Evolutionary conservation across 2,888 invertebrate genomes (phyloP).

Genomic region (Aporophyla nigra): DNA sequence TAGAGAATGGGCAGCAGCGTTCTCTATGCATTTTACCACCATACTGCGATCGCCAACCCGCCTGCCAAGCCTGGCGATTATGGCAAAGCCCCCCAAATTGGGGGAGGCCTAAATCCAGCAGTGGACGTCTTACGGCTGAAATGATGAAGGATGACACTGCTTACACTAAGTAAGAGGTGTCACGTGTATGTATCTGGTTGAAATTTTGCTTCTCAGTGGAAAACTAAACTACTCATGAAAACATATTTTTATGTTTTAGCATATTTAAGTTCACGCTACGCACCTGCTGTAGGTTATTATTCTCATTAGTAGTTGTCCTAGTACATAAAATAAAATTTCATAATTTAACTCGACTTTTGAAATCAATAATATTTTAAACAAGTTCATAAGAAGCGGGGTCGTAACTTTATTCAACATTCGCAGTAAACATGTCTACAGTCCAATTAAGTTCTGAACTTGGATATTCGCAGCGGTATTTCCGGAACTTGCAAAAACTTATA

Average conservation of each 20-base stretch:
- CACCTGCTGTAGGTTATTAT: not conserved
- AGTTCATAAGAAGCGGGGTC: not conserved
- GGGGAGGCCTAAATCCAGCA: too few species aligned
- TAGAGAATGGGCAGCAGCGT: too few species aligned
- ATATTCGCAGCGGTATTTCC: slow-evolving; percentile 31
- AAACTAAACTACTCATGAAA: not conserved
- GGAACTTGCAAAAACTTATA: slow-evolving; percentile 34
- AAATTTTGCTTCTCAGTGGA: not conserved
- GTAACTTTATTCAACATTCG: slow-evolving; percentile 36
- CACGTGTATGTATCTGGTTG: not conserved
- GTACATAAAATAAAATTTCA: not conserved
- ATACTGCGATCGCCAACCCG: too few species aligned
- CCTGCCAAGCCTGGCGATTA: too few species aligned
- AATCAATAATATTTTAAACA: slow-evolving; percentile 23
- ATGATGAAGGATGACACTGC: not conserved
- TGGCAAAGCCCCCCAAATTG: too few species aligned
- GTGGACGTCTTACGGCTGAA: too few species aligned
- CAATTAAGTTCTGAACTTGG: slow-evolving; percentile 49
- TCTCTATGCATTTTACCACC: too few species aligned
- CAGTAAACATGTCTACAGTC: slow-evolving; percentile 49
- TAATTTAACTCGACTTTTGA: not conserved
- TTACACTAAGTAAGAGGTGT: not conserved
- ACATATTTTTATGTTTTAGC: not conserved
- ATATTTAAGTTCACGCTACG: not conserved
- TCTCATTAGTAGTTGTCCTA: not conserved